Conservation (phyloP, 2,888 invertebrate species). For the Lasioglossum morio region DNA sequence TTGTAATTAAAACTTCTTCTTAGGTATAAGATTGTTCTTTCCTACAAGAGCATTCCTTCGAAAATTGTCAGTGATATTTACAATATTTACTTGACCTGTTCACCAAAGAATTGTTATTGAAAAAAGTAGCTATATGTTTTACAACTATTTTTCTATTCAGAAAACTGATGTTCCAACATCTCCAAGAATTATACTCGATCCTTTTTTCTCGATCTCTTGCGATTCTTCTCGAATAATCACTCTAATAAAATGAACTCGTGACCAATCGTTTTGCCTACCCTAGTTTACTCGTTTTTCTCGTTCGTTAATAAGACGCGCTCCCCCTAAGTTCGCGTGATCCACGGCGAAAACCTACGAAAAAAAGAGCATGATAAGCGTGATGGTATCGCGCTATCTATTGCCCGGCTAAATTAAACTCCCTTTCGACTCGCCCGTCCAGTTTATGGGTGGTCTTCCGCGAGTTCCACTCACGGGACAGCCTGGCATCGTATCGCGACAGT, state of each 20-base stretch:
- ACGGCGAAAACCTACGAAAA: not conserved
- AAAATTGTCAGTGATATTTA: not conserved
- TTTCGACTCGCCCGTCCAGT: constrained; percentile 63
- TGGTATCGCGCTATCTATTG: constrained; percentile 40
- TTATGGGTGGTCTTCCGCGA: constrained; percentile 49
- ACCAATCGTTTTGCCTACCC: not conserved
- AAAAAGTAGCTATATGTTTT: not conserved
- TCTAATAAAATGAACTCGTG: not conserved
- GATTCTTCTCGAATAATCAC: not conserved
- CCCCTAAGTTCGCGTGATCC: not conserved
- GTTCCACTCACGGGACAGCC: constrained; percentile 20
- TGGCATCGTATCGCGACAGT: constrained; percentile 15
- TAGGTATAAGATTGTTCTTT: not conserved
- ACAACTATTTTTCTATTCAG: not conserved
- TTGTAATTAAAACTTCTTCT: too few relatives aligned
- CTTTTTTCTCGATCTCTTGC: not conserved
- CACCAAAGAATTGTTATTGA: not conserved
- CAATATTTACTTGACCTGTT: not conserved
- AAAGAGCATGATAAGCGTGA: not conserved
- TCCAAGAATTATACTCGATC: too few relatives aligned
- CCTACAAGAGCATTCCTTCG: not conserved
- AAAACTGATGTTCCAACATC: not conserved
- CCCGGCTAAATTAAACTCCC: constrained; percentile 40
- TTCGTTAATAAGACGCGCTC: not conserved
- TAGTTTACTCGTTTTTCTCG: not conserved